Evolutionary conservation across 2,797 vertebrate species (phyloP).

Genomic region (Galaxias olidus): DNA sequence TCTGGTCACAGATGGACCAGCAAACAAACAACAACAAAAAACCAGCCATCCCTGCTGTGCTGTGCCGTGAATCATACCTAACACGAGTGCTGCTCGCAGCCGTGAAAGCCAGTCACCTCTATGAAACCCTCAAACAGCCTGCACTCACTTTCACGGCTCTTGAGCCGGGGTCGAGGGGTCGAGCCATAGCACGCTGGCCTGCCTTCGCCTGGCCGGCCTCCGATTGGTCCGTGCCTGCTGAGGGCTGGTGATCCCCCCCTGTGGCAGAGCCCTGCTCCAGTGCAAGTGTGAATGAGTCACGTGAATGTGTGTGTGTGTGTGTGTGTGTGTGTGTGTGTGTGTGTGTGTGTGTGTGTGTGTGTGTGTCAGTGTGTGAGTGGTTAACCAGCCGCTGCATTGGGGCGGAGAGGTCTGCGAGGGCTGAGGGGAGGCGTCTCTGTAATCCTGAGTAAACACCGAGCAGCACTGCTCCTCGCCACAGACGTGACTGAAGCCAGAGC

Average conservation of each 20-base stretch:
- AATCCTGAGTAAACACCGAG: conserved; percentile 76
- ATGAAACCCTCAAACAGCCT: conserved; percentile 49
- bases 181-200: conserved; percentile 40
- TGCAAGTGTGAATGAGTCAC: neutral
- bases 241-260: conserved; percentile 51
- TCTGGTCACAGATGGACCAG: conserved; percentile 53
- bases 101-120: conserved; percentile 53
- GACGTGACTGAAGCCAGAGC: conserved; percentile 66
- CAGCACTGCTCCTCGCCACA: conserved; percentile 71
- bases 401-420: conserved; percentile 53
- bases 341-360: conserved; percentile 54
- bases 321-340: conserved; percentile 31
- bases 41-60: conserved; percentile 33
- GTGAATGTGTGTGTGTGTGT: conserved; percentile 7
- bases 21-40: conserved; percentile 27
- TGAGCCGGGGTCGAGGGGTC: conserved; percentile 60
- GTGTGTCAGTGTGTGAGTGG: conserved; percentile 25
- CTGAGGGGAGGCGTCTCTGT: conserved; percentile 67
- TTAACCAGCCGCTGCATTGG: conserved; percentile 56
- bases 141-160: conserved; percentile 52
- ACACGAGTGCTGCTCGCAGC: neutral
- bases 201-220: conserved; percentile 26
- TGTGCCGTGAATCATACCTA: neutral
- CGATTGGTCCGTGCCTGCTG: conserved; percentile 49
- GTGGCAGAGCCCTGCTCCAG: conserved; percentile 49